Base-by-base conservation (phyloP, 2,113 vertebrate species). In the Neomonachus schauinslandi region DNA sequence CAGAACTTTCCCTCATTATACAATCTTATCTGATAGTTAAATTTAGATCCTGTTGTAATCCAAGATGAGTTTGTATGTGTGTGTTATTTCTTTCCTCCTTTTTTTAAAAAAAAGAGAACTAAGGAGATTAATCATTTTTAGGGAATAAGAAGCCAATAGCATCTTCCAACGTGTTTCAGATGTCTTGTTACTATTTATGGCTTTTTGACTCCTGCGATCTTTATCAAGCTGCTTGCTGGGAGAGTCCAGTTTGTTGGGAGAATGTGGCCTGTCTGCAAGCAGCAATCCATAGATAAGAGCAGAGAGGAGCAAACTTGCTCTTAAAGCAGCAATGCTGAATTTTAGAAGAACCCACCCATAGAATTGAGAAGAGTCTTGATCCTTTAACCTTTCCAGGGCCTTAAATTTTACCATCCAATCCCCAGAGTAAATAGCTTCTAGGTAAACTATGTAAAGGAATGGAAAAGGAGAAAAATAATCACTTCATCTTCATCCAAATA, bases 331-430 rank as follows among this genome's bases (percentile, higher is more conserved):
- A 77, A 61, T 28, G 49, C 28, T 79, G 51, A 69, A 46, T 61
- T 97, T 95, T 93, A 76, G 65, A 65, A 46, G 79, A 88, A 89
- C 46, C 31, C 28, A 67, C 28, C 13, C 19, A 80, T 16, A 57
- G 63, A 71, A 79, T 55, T 9, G 39, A 28, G 16, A 83, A 87
- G 76, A 53, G 79, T 95, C n/a, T 22, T 61, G 28, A 80, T 88
- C 15, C 7, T 51, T 91, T 61, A 53, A 10, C 11, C 39, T 91
- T 85, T 31, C 19, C 31, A 93, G 4, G 24, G 24, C 55, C 71
- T 97, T 93, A 80, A 65, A 61, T 57, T 90, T 97, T 80, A 51
- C 36, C 46, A 59, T 42, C 26, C 21, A 86, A n/a, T 59, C 39
- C 46, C 16, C 67, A 84, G 19, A 16, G 13, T 74, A 90, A 85